These are phyloP conservation scores for Otis tarda DNA, from an alignment of 2,113 vertebrate genomes.

Conservation along the genomic window DNA sequence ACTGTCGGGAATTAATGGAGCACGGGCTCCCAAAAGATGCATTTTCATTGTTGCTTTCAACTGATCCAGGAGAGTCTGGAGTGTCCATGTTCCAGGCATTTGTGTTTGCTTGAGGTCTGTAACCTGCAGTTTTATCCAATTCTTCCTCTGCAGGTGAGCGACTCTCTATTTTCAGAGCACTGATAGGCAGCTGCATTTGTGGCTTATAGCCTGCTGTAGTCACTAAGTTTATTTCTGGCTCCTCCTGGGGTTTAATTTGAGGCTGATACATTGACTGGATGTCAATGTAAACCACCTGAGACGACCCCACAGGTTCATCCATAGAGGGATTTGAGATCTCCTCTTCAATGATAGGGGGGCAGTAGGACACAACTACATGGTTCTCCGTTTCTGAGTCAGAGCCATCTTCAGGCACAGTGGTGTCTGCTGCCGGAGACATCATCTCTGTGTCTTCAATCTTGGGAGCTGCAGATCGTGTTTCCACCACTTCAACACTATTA, in stretches of 20 bases:
- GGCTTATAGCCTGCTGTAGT: conserved; percentile 79
- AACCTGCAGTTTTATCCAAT: conserved; percentile 75
- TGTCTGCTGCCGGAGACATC: conserved; percentile 74
- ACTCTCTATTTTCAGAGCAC: conserved; percentile 43
- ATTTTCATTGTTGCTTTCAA: conserved; percentile 78
- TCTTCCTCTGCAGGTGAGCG: conserved; percentile 42
- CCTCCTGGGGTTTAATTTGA: conserved; percentile 72
- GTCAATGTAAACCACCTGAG: conserved; percentile 92
- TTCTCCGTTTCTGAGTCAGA: conserved; percentile 78
- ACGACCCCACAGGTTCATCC: conserved; percentile 78
- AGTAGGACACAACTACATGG: conserved; percentile 82
- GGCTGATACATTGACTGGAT: conserved; percentile 88
- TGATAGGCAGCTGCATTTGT: conserved; percentile 74
- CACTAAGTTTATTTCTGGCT: conserved; percentile 42
- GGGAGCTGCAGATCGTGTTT: conserved; percentile 76
- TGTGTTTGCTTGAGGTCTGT: conserved; percentile 86
- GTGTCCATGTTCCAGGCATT: conserved; percentile 81
- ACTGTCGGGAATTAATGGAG: conserved; percentile 92
- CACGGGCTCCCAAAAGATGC: conserved; percentile 90
- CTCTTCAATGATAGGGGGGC: conserved; percentile 88
- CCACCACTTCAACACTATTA: conserved; percentile 88
- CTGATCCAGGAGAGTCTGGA: conserved; percentile 79
- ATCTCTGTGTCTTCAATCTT: conserved; percentile 85
- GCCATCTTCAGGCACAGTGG: conserved; percentile 73
- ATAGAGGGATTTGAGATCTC: conserved; percentile 72